These are phyloP conservation scores for Myotis vivesi DNA, from an alignment of 2,797 vertebrate genomes.

Conservation along the genomic window DNA sequence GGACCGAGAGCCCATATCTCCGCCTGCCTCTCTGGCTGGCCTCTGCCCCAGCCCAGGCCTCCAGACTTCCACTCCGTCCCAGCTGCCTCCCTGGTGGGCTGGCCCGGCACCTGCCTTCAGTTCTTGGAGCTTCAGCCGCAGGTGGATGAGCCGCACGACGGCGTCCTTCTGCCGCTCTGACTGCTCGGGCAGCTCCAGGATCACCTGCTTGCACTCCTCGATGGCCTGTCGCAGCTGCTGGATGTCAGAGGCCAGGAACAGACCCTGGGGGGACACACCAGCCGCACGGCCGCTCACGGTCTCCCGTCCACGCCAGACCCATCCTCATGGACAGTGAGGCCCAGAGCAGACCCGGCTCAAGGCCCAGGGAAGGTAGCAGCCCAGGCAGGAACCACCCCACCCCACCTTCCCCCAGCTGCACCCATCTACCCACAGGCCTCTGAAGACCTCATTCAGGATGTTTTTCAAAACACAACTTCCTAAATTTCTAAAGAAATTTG, in stretches of 20 bases:
- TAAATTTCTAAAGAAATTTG: not conserved
- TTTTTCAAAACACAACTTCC: conserved; percentile 23
- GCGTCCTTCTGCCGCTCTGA: conserved; percentile 96
- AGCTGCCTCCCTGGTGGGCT: accelerated
- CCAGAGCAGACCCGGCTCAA: not conserved
- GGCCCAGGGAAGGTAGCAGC: not conserved
- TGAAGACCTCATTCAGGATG: not conserved
- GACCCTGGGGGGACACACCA: conserved; percentile 85
- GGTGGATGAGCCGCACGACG: conserved; percentile 95
- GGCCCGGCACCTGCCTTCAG: conserved; percentile 88
- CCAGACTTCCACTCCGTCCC: not conserved
- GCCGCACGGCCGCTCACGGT: not conserved
- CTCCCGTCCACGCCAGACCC: not conserved
- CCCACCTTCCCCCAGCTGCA: not conserved
- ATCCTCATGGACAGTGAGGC: too few species aligned
- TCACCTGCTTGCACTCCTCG: conserved; percentile 94
- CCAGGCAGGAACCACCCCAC: accelerated
- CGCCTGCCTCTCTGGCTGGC: not conserved
- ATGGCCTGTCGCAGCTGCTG: conserved; percentile 94
- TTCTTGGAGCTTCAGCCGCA: conserved; percentile 97
- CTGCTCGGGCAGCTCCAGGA: conserved; percentile 94
- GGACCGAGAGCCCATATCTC: not conserved
- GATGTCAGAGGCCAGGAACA: conserved; percentile 92
- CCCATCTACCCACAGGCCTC: not conserved
- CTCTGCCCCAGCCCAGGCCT: not conserved